Conservation (phyloP, 2,797 vertebrate species). For the Nyctibius grandis region DNA sequence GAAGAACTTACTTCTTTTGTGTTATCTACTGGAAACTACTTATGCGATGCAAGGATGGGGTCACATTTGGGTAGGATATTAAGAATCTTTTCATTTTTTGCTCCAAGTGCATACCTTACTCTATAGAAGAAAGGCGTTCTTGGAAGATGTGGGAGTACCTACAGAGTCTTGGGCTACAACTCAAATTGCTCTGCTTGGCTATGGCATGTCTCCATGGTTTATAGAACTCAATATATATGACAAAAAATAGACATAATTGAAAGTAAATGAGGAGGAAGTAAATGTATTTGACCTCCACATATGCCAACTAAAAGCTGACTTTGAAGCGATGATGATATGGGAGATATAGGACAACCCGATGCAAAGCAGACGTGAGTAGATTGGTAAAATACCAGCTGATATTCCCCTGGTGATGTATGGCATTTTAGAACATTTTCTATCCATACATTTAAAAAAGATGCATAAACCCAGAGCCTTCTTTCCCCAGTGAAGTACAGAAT, state of each 20-base stretch:
- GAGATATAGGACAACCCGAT: neutral
- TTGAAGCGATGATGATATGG: neutral
- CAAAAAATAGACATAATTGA: neutral
- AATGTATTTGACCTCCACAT: neutral
- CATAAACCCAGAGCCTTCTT: neutral
- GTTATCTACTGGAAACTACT: neutral
- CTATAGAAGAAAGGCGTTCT: neutral
- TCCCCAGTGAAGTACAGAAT: neutral
- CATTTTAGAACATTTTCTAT: neutral
- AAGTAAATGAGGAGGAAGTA: neutral
- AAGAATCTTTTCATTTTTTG: neutral
- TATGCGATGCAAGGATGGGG: neutral
- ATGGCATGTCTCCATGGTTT: neutral
- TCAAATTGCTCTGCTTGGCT: neutral
- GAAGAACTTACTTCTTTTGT: neutral
- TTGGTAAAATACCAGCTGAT: neutral
- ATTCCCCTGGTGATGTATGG: neutral
- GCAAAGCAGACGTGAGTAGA: neutral
- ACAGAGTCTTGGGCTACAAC: neutral
- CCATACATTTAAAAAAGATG: neutral
- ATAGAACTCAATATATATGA: neutral
- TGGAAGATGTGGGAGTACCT: neutral
- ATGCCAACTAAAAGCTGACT: neutral
- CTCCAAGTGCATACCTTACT: neutral
- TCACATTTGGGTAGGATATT: neutral